Evolutionary conservation across 2,888 invertebrate genomes (phyloP).

Genomic region (Ischnus inquisitorius): DNA sequence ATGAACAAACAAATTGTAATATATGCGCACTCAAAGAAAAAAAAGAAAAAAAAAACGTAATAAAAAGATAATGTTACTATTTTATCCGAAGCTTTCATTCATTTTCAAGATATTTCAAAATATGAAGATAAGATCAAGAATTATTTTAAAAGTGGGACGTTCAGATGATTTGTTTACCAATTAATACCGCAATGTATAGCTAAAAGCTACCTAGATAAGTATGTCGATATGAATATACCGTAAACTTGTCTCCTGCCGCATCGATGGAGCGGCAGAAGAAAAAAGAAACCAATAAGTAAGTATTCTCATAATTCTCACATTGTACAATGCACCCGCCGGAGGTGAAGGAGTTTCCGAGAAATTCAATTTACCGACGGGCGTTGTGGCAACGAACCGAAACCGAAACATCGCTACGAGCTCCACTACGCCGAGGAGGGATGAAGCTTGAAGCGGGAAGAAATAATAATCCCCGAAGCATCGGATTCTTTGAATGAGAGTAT

Average conservation of each 20-base stretch:
- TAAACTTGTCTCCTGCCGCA: conserved; percentile 57
- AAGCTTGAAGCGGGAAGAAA: not conserved
- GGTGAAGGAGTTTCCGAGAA: not conserved
- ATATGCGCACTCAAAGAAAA: conserved; percentile 81
- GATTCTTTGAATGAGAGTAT: not conserved
- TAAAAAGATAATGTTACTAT: conserved; percentile 84
- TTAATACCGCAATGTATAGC: conserved; percentile 35
- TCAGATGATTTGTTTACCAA: conserved; percentile 65
- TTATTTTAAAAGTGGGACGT: too few relatives aligned
- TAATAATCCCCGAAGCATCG: not conserved
- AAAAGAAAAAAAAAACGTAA: conserved; percentile 65
- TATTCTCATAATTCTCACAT: not conserved
- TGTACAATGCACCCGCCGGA: not conserved
- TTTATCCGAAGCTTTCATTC: conserved; percentile 76
- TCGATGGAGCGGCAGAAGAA: conserved; percentile 50
- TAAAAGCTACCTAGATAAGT: conserved; percentile 60
- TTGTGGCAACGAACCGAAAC: not conserved
- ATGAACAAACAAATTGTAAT: conserved; percentile 80
- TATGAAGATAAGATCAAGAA: too few relatives aligned
- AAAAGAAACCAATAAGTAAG: not conserved
- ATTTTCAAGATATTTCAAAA: too few relatives aligned
- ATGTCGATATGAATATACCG: not conserved
- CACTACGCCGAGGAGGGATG: not conserved
- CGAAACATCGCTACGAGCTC: not conserved
- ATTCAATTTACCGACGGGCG: conserved; percentile 41